Evolutionary conservation across 2,113 vertebrate species (phyloP), one percentile per base, ranked within the genome.

Genomic region (Grantiella picta): DNA sequence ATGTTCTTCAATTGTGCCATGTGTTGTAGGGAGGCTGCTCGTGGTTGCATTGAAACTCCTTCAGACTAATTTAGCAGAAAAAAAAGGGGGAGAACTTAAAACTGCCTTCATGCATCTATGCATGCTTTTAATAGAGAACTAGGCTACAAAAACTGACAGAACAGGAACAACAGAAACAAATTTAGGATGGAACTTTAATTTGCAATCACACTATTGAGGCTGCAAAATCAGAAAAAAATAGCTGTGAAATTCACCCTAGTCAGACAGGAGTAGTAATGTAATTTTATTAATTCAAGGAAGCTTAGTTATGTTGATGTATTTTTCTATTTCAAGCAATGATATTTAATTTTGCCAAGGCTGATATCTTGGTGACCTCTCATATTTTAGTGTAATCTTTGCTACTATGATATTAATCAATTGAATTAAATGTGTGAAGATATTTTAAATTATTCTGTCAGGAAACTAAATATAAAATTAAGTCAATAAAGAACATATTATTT

Each of bases 141-240:
- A 80, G 47, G 15, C 29, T 73, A 63, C 23, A 53, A 60, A 84
- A 89, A 11, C 45, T 90, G 63, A 90, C 57, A 87, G 40, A 63
- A 65, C 31, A 45, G 33, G 54, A 95, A 64, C 27, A 89, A 92
- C 36, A 80, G 45, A 68, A 87, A 47, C 8, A 88, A 79, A 82
- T 71, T 56, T 75, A 92, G 17, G 33, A 75, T 71, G n/a, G 29
- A 63, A 59, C 5, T 78, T 56, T 47, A 75, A 80, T 71, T 90
- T 79, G 22, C 27, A 69, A 40, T 76, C 49, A 68, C 11, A 25
- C 6, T 54, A 52, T 23, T 69, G 21, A 92, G 45, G n/a, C 20
- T 60, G 17, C 7, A 60, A 87, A 84, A 56, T 16, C 6, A 25
- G 59, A 28, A 27, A 69, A 77, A 79, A 38, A 31, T 1, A 91